phyloP scores from a whole-genome alignment of 2,113 vertebrate species.

The Neolamprologus hecqui region DNA sequence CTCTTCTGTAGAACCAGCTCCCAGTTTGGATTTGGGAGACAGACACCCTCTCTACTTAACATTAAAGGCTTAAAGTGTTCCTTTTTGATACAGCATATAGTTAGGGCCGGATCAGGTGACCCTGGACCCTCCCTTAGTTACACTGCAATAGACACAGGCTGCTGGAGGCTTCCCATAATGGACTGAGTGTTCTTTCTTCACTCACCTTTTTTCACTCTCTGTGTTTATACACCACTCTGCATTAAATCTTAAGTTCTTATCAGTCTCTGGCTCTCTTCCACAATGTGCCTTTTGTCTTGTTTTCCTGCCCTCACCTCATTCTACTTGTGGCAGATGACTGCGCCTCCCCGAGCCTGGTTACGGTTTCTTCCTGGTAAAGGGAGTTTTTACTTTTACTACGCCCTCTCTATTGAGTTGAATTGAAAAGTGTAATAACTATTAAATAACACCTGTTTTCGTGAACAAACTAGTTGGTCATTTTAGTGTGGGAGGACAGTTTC shows the following conservation, averaged over 20 bases:
- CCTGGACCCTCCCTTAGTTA: background rate
- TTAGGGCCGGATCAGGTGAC: background rate
- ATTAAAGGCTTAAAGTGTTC: background rate
- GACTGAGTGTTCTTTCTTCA: background rate
- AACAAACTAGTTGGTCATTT: background rate
- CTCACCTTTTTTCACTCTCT: background rate
- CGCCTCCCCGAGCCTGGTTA: background rate
- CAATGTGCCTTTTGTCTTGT: background rate
- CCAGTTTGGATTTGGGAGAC: background rate
- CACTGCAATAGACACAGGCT: background rate
- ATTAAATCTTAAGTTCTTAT: background rate
- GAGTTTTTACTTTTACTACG: background rate
- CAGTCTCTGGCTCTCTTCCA: background rate
- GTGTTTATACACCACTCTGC: background rate
- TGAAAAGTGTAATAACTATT: background rate
- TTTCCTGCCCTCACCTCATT: background rate
- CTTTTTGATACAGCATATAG: background rate
- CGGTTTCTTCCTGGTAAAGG: rapidly evolving
- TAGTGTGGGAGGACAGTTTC: background rate
- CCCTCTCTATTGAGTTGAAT: background rate
- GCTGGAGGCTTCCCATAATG: background rate
- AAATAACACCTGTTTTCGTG: background rate
- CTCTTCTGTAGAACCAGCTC: background rate
- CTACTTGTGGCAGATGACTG: background rate
- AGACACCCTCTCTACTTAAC: background rate